Conservation (phyloP, 1,140 invertebrate genomes). For the Drosophila baimaii region DNA sequence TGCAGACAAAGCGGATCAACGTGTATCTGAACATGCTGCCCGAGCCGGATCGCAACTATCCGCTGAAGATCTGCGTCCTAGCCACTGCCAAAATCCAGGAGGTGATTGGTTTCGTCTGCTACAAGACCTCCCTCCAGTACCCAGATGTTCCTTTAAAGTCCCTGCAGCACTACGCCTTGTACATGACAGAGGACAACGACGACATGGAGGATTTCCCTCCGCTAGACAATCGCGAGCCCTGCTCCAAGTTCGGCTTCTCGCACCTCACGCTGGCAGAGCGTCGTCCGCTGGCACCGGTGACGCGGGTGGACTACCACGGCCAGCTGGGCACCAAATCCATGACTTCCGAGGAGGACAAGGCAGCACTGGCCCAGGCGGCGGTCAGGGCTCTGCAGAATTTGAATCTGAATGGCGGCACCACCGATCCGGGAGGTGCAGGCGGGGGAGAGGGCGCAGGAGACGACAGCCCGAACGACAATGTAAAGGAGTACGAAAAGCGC, state of each 20-base stretch:
- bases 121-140: constrained; percentile 89
- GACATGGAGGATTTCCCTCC: constrained; percentile 97
- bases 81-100: constrained; percentile 94
- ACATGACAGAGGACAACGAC: constrained; percentile 98
- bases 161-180: constrained; percentile 91
- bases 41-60: constrained; percentile 91
- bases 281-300: constrained; percentile 70
- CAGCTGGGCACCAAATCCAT: constrained; percentile 77
- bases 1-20: constrained; percentile 90
- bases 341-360: constrained; percentile 78
- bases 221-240: constrained; percentile 93
- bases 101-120: constrained; percentile 97
- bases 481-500: constrained; percentile 85
- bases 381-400: constrained; percentile 60
- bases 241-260: constrained; percentile 96
- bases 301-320: constrained; percentile 84
- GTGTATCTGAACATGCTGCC: constrained; percentile 95
- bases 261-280: constrained; percentile 94
- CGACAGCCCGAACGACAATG: constrained; percentile 61
- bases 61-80: constrained; percentile 92
- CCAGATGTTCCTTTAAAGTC: constrained; percentile 86
- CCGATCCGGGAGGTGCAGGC: constrained; percentile 46
- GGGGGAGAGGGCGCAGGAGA: constrained; percentile 24
- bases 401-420: constrained; percentile 57
- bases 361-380: constrained; percentile 60